A percentile compares a stretch with the other conserved stretches of the same genome.
phyloP scores from a whole-genome alignment of 2,113 vertebrate species.

The Silurus asotus region DNA sequence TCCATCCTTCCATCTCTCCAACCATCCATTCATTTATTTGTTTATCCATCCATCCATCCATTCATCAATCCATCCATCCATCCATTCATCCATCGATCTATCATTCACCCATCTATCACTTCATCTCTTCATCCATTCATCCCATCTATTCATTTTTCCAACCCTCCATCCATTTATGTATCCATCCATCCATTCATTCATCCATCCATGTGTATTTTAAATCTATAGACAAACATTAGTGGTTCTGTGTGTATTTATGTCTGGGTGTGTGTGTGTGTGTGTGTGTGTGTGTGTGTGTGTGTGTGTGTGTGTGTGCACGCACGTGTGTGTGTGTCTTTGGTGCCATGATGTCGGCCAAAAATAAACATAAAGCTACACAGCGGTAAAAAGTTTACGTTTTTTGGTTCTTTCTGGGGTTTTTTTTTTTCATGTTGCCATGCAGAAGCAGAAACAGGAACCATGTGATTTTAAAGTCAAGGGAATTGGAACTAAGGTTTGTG shows the following conservation, averaged over 20 bases:
- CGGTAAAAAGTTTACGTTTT: background rate
- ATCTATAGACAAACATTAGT: background rate
- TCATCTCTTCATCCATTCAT: background rate
- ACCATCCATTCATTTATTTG: too few relatives aligned
- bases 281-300: background rate
- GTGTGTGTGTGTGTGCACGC: too few relatives aligned
- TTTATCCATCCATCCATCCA: background rate
- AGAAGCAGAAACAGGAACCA: constrained; percentile 65
- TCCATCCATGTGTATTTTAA: background rate
- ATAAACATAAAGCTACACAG: too few relatives aligned
- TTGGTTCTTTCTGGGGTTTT: background rate
- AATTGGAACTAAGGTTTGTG: constrained; percentile 32
- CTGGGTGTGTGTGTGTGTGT: background rate
- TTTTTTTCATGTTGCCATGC: background rate
- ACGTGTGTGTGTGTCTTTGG: background rate
- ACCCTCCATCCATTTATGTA: background rate
- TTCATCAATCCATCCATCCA: too few relatives aligned
- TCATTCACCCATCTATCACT: too few relatives aligned
- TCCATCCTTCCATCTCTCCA: too few relatives aligned
- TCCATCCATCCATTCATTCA: background rate
- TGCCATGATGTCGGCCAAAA: background rate
- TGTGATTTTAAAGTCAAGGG: constrained; percentile 56
- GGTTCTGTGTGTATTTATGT: background rate
- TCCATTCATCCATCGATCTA: too few relatives aligned
- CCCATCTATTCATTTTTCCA: too few relatives aligned